phyloP scores from a whole-genome alignment of 2,797 vertebrate genomes.

The Sternotherus odoratus region DNA sequence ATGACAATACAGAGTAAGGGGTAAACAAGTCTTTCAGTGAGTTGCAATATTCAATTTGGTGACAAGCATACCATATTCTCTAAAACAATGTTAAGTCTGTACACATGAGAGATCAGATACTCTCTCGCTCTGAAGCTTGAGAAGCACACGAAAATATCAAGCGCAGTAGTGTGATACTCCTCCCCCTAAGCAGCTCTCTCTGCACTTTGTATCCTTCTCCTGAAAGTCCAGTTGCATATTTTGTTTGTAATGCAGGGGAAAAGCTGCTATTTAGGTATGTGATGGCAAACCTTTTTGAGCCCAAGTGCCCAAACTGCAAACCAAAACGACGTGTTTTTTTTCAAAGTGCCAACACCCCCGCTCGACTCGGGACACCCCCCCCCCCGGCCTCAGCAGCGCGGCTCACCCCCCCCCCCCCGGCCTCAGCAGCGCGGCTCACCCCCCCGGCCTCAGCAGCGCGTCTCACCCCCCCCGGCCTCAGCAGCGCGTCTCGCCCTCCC shows the following conservation, averaged over 20 bases:
- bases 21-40: not conserved
- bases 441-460: no score
- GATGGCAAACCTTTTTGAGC: no score
- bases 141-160: not conserved
- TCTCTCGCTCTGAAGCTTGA: not conserved
- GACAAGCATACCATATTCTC: not conserved
- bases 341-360: no score
- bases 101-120: not conserved
- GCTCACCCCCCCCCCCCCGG: no score
- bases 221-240: not conserved
- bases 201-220: not conserved
- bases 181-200: not conserved
- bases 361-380: no score
- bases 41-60: no score
- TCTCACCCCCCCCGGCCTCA: no score
- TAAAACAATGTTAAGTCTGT: not conserved
- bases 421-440: no score
- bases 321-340: no score
- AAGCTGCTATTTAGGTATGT: not conserved
- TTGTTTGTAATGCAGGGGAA: not conserved
- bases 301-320: no score
- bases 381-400: no score
- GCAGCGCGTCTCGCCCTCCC: no score
- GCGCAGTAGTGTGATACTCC: not conserved
- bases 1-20: not conserved